Conservation (phyloP, 2,797 vertebrate species). For the Perodicticus potto region DNA sequence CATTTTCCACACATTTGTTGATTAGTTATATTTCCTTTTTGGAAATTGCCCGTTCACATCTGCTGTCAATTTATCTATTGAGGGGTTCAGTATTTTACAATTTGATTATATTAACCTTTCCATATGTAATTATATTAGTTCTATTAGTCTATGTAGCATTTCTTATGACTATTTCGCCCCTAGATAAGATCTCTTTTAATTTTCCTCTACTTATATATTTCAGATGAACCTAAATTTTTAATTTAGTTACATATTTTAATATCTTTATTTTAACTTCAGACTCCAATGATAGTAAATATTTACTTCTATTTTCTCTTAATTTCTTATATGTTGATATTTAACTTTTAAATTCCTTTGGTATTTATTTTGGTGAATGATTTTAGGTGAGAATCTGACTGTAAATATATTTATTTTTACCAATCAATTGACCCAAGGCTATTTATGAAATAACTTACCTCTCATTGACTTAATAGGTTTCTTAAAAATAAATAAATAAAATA, state of each 20-base stretch:
- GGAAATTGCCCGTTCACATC: constrained; percentile 12
- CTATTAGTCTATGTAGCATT: background rate
- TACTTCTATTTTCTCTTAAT: constrained; percentile 6
- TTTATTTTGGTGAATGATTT: constrained; percentile 44
- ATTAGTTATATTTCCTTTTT: constrained; percentile 53
- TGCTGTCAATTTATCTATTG: background rate
- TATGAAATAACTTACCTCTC: background rate
- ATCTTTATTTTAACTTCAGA: background rate
- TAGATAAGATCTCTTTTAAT: background rate
- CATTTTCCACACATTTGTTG: constrained; percentile 63
- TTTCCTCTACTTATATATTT: constrained; percentile 51
- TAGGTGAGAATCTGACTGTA: background rate
- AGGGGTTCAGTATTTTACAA: background rate
- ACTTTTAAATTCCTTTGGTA: constrained; percentile 10
- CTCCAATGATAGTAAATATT: background rate
- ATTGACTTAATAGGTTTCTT: constrained; percentile 43
- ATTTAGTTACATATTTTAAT: background rate
- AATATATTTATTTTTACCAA: background rate
- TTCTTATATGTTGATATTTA: constrained; percentile 14
- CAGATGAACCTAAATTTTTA: constrained; percentile 15
- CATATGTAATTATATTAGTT: background rate
- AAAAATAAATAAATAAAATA: background rate
- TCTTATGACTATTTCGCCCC: background rate
- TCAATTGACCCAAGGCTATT: background rate
- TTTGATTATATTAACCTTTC: background rate